Evolutionary conservation across 2,797 vertebrate species (phyloP).

Genomic region (Agapornis canus): DNA sequence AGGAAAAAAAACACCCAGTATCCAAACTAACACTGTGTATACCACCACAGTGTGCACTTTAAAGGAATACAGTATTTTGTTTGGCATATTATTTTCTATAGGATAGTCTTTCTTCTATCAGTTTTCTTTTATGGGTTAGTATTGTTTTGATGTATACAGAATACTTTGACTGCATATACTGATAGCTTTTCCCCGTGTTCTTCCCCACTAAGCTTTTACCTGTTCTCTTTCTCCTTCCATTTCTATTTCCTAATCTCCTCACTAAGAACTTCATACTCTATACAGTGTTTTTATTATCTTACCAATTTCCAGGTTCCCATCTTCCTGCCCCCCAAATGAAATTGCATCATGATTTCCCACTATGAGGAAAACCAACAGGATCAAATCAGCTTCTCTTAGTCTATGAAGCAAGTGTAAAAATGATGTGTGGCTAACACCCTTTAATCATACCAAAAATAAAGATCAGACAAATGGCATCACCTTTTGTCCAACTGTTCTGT

Average conservation of each 20-base stretch:
- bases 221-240: background rate
- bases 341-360: background rate
- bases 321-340: background rate
- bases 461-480: background rate
- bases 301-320: background rate
- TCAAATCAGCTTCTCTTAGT: background rate
- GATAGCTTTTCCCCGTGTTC: background rate
- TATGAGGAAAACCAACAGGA: background rate
- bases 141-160: background rate
- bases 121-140: background rate
- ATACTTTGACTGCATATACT: background rate
- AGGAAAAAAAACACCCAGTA: background rate
- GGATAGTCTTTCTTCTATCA: background rate
- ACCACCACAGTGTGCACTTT: accelerated
- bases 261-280: background rate
- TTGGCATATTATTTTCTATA: background rate
- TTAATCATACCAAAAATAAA: background rate
- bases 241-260: background rate
- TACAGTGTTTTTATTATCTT: background rate
- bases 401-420: background rate
- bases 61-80: background rate
- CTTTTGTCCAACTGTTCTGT: background rate
- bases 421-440: background rate
- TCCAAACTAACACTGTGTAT: background rate
- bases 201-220: background rate